Percentiles rank a stretch among this genome's conserved stretches.
phyloP scores from a whole-genome alignment of 1,140 invertebrate species.

The Frieseomelitta varia region DNA sequence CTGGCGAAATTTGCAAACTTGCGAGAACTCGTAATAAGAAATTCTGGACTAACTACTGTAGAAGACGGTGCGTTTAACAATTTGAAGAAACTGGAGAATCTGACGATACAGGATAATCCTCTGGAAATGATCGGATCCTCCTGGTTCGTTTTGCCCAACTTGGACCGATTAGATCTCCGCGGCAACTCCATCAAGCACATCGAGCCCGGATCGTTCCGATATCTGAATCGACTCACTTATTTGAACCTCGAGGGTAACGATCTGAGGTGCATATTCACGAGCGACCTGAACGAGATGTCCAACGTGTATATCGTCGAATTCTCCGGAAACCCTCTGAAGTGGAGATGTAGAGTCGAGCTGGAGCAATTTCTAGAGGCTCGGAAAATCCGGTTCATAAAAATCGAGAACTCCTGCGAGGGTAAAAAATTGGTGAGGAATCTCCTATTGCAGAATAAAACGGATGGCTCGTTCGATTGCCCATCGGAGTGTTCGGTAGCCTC shows the following conservation, averaged over 20 bases:
- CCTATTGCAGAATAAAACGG: slow-evolving; percentile 55
- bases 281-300: slow-evolving; percentile 61
- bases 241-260: slow-evolving; percentile 70
- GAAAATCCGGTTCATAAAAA: slow-evolving; percentile 64
- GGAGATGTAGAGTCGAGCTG: slow-evolving; percentile 70
- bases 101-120: slow-evolving; percentile 67
- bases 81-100: slow-evolving; percentile 52
- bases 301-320: slow-evolving; percentile 65
- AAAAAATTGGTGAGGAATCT: slow-evolving; percentile 63
- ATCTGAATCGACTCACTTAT: slow-evolving; percentile 59
- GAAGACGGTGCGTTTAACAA: slow-evolving; percentile 59
- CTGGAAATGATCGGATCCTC: slow-evolving; percentile 54
- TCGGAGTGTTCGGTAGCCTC: slow-evolving; percentile 38
- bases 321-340: slow-evolving; percentile 69
- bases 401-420: slow-evolving; percentile 70
- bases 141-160: slow-evolving; percentile 62
- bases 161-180: slow-evolving; percentile 65
- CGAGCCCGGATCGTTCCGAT: slow-evolving; percentile 59
- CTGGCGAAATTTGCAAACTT: slow-evolving; percentile 63
- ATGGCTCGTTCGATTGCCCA: slow-evolving; percentile 35
- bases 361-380: slow-evolving; percentile 68
- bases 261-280: slow-evolving; percentile 69
- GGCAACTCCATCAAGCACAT: slow-evolving; percentile 69
- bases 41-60: slow-evolving; percentile 63
- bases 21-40: slow-evolving; percentile 61